These are phyloP conservation scores for Sinotaia quadrata DNA, from an alignment of 2,888 invertebrate species.

Conservation along the genomic window DNA sequence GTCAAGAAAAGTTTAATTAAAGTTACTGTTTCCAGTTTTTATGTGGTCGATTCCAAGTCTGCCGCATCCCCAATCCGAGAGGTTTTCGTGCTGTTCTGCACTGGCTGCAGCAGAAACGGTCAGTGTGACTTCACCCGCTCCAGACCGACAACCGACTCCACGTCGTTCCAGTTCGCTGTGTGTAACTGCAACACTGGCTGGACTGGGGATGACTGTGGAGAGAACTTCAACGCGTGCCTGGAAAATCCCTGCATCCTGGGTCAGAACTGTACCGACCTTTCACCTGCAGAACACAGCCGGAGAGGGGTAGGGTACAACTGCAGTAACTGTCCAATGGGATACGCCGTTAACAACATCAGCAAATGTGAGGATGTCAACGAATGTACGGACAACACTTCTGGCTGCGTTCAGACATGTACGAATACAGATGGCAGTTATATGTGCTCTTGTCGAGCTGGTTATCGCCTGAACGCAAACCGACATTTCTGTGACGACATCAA, in stretches of 20 bases:
- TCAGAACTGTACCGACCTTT: constrained; percentile 37
- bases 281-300: constrained; percentile 17
- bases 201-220: constrained; percentile 29
- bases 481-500: constrained; percentile 24
- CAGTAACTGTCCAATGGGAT: constrained; percentile 25
- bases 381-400: neutral
- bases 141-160: neutral
- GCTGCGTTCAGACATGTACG: neutral
- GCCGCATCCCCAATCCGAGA: constrained; percentile 13
- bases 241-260: constrained; percentile 36
- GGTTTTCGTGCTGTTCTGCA: constrained; percentile 38
- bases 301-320: constrained; percentile 22
- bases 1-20: no score
- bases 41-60: constrained; percentile 13
- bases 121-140: constrained; percentile 24
- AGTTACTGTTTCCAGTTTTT: constrained; percentile 13
- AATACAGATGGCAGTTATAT: neutral
- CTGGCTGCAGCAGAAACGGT: constrained; percentile 41
- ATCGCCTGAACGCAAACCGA: neutral
- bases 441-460: neutral
- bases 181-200: constrained; percentile 37
- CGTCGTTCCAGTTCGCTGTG: constrained; percentile 23
- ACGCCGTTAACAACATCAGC: neutral
- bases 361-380: neutral
- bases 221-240: constrained; percentile 40